These are phyloP conservation scores for Phortica magna DNA, from an alignment of 2,888 invertebrate species.

Conservation along the genomic window DNA sequence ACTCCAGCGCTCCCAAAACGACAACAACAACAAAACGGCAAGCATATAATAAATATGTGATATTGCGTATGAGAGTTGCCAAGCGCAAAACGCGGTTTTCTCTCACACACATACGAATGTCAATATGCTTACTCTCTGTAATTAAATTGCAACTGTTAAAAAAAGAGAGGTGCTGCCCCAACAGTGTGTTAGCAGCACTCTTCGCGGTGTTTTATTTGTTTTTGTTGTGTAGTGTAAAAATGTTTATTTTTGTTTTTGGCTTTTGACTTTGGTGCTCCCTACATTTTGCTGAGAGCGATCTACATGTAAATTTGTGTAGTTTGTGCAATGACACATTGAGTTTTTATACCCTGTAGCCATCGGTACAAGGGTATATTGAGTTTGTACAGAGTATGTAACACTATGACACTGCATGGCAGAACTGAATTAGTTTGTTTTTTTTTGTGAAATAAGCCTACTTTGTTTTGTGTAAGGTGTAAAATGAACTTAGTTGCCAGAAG, in stretches of 20 bases:
- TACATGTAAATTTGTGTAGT: background rate
- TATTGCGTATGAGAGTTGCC: background rate
- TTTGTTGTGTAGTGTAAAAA: background rate
- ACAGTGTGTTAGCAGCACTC: no score
- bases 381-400: background rate
- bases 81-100: no score
- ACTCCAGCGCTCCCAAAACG: slow-evolving; percentile 47
- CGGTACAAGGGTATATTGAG: background rate
- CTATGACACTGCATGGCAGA: no score
- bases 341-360: background rate
- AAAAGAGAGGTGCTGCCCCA: no score
- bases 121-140: no score
- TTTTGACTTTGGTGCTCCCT: slow-evolving; percentile 18
- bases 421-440: no score
- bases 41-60: background rate
- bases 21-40: slow-evolving; percentile 24
- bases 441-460: no score
- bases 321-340: background rate
- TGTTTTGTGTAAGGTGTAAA: no score
- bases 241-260: background rate
- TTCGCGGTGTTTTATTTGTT: background rate
- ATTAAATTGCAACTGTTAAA: no score
- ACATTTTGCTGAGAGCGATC: background rate
- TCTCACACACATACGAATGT: no score
- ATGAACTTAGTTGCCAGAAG: no score